These are phyloP conservation scores for Sebastes vulpes DNA, from an alignment of 2,797 vertebrate species.

Conservation along the genomic window DNA sequence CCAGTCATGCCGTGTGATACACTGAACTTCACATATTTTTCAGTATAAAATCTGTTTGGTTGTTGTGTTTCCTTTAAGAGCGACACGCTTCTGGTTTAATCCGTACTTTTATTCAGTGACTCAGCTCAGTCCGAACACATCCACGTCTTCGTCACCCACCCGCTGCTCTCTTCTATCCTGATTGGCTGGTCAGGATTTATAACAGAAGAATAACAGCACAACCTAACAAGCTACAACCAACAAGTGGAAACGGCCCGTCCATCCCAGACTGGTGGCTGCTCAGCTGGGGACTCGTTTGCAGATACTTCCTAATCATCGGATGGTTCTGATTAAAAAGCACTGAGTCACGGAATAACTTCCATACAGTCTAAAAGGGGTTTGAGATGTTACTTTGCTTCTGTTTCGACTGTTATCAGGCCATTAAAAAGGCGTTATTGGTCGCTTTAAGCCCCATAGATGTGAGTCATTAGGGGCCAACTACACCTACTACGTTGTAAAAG, in stretches of 20 bases:
- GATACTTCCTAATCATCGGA: neutral
- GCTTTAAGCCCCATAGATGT: no score
- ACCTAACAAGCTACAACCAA: neutral
- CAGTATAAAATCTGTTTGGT: neutral
- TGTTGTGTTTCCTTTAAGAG: neutral
- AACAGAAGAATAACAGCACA: constrained; percentile 60
- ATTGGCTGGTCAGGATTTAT: constrained; percentile 84
- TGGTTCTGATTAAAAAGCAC: neutral
- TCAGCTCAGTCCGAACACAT: constrained; percentile 22
- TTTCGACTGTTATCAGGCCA: neutral
- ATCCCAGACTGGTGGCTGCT: constrained; percentile 66
- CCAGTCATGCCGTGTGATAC: neutral
- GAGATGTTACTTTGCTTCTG: neutral
- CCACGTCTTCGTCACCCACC: neutral
- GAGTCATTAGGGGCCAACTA: no score
- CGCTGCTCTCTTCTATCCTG: constrained; percentile 75
- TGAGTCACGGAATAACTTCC: constrained; percentile 1
- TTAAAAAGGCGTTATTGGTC: no score
- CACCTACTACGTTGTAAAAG: no score
- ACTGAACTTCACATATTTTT: neutral
- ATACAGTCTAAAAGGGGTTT: neutral
- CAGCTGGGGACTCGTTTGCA: constrained; percentile 44
- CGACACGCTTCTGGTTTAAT: neutral
- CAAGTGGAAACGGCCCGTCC: neutral
- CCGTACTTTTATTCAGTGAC: constrained; percentile 26